Base-by-base conservation (phyloP, 2,113 vertebrate species). In the Nothocercus nigrocapillus region DNA sequence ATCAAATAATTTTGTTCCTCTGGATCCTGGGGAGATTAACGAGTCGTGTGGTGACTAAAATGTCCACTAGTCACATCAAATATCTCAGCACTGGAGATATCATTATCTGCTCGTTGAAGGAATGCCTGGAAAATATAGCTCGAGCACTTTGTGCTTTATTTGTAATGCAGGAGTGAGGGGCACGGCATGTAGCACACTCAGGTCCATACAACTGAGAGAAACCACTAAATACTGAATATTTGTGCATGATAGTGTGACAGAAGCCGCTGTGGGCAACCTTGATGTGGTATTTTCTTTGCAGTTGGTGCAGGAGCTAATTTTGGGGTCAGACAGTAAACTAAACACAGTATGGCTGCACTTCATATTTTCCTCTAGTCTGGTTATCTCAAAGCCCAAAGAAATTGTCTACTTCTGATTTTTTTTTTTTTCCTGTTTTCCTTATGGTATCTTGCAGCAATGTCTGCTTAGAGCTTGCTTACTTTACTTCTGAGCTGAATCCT, bases 1-100 rank as follows among this genome's bases (percentile, higher is more conserved):
- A 98, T 97, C 95, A 97, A 97, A 98, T 98, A 90, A 95, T 96
- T 98, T 97, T 92, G 93, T 92, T 97, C 95, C 90, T 72, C 69
- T 88, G 96, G 92, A 97, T 97, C 96, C 96, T 91, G 90, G 92
- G 85, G 95, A 98, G 96, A 98, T 98, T 95, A 97, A 93, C 96
- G 89, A 94, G 86, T 95, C 40, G 20, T 74, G 58, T 51, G 84
- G 90, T 27, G 76, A 96, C 94, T 91, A 85, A 95, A 95, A 93
- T 82, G 96, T 92, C 96, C 96, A 97, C 86, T 75, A 67, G 63
- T 93, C 84, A 85, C 74, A 95, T 64, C 73, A 96, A 87, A 51
- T 82, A 89, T 42, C 94, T 93, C 94, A 86, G 76, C 88, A 93
- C 36, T 96, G 67, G 86, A 90, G 93, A 11, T 82, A 58, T 89